Evolutionary conservation across 2,797 vertebrate species (phyloP).

Genomic region (Schizopygopsis pylzovi): DNA sequence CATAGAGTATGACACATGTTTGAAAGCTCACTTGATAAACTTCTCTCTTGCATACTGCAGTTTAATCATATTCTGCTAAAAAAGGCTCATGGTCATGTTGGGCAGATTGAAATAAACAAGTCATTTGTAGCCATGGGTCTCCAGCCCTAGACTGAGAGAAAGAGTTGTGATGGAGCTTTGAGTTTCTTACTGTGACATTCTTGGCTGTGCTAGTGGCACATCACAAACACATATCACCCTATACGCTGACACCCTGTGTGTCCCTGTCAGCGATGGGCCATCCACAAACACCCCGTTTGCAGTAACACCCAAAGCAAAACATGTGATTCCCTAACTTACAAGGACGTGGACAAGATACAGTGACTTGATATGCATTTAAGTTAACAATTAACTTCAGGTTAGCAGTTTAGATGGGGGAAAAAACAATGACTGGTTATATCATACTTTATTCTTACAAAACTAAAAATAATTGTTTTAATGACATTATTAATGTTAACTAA

Average conservation of each 20-base stretch:
- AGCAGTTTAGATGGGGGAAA: neutral
- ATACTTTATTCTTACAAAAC: neutral
- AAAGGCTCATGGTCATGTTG: slow-evolving; percentile 44
- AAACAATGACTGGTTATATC: neutral
- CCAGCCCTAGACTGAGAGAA: slow-evolving; percentile 56
- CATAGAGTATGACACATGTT: slow-evolving; percentile 13
- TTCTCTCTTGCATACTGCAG: slow-evolving; percentile 2
- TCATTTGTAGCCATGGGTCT: slow-evolving; percentile 60
- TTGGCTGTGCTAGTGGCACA: slow-evolving; percentile 69
- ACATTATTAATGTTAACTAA: neutral
- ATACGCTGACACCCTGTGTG: slow-evolving; percentile 69
- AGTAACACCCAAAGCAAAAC: slow-evolving; percentile 40
- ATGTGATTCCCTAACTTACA: slow-evolving; percentile 19
- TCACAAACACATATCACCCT: slow-evolving; percentile 67
- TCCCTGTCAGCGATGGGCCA: slow-evolving; percentile 61
- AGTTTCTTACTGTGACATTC: slow-evolving; percentile 64
- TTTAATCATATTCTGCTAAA: slow-evolving; percentile 50
- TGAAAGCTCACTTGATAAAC: slow-evolving; percentile 30
- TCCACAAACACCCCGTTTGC: slow-evolving; percentile 42
- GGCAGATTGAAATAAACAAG: slow-evolving; percentile 63
- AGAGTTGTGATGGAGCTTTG: slow-evolving; percentile 68
- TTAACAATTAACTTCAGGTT: neutral
- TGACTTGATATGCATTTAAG: slow-evolving; percentile 4
- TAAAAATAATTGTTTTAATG: neutral
- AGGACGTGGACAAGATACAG: slow-evolving; percentile 22